A percentile compares a stretch with the other conserved stretches of the same genome.
Conservation (phyloP, 2,113 vertebrate genomes). For the Protobothrops mucrosquamatus region DNA sequence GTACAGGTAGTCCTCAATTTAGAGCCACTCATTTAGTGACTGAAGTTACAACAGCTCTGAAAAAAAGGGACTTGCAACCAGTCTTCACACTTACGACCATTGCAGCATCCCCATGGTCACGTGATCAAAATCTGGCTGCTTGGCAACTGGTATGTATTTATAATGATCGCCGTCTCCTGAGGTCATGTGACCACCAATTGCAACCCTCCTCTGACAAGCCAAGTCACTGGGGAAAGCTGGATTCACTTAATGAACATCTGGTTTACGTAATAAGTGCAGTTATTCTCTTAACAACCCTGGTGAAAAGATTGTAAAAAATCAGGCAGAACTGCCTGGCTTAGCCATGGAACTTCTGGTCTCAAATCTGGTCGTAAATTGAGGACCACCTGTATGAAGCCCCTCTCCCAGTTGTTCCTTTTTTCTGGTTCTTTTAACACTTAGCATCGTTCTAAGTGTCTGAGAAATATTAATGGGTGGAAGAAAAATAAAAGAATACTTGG, state of each 20-base stretch:
- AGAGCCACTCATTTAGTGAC: background rate
- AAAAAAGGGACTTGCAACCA: background rate
- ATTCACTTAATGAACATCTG: background rate
- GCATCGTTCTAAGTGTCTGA: background rate
- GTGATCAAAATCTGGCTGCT: too few species aligned
- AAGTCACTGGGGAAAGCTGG: background rate
- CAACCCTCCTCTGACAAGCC: background rate
- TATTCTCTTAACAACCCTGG: background rate
- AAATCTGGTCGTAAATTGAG: background rate
- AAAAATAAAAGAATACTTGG: background rate
- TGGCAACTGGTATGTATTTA: too few species aligned
- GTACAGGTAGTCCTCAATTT: background rate
- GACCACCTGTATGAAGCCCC: background rate
- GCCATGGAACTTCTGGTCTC: background rate
- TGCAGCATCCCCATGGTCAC: too few species aligned
- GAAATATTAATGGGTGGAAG: background rate
- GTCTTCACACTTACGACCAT: too few species aligned
- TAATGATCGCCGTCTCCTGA: too few species aligned
- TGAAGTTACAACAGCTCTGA: background rate
- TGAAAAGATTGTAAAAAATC: background rate
- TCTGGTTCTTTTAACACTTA: background rate
- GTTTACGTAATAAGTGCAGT: background rate
- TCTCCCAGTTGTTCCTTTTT: background rate
- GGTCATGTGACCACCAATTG: background rate
- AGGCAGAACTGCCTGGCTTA: background rate